Conservation (phyloP, 2,113 vertebrate species). For the Phoxinus phoxinus region DNA sequence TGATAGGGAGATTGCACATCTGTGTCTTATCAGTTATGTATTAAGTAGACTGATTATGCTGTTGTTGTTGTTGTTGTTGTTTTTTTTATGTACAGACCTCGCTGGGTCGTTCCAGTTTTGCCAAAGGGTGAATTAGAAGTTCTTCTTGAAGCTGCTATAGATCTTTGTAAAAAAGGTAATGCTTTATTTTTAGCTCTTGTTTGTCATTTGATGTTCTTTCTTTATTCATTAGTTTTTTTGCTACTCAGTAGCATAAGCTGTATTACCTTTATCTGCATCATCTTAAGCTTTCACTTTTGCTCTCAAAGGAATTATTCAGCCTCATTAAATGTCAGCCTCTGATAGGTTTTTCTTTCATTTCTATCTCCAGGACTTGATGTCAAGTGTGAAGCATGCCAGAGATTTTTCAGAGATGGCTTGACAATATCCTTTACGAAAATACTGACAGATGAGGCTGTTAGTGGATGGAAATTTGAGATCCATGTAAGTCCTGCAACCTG, state of each 20-base stretch:
- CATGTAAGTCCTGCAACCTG: conserved; percentile 85
- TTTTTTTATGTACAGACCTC: conserved; percentile 82
- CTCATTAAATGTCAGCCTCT: conserved; percentile 36
- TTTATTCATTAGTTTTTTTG: neutral
- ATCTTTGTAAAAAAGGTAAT: conserved; percentile 99
- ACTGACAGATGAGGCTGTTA: conserved; percentile 98
- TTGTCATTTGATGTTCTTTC: neutral
- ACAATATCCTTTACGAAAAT: conserved; percentile 99
- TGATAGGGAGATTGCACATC: neutral
- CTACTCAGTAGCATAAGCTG: neutral
- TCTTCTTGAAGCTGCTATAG: conserved; percentile 99
- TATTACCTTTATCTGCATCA: neutral
- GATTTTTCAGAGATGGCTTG: conserved; percentile 98
- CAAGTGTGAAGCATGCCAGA: conserved; percentile 99
- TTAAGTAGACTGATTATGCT: neutral
- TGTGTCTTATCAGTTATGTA: neutral
- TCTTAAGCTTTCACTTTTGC: conserved; percentile 39
- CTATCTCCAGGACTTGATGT: conserved; percentile 90
- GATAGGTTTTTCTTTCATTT: conserved; percentile 28
- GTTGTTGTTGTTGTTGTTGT: neutral
- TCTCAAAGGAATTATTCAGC: conserved; percentile 6
- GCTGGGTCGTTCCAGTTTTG: conserved; percentile 99
- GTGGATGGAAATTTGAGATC: conserved; percentile 99
- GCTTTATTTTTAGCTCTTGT: conserved; percentile 15
- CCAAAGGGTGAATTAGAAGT: conserved; percentile 99